Base-by-base conservation (phyloP, 1,140 invertebrate species). In the Polyergus mexicanus region DNA sequence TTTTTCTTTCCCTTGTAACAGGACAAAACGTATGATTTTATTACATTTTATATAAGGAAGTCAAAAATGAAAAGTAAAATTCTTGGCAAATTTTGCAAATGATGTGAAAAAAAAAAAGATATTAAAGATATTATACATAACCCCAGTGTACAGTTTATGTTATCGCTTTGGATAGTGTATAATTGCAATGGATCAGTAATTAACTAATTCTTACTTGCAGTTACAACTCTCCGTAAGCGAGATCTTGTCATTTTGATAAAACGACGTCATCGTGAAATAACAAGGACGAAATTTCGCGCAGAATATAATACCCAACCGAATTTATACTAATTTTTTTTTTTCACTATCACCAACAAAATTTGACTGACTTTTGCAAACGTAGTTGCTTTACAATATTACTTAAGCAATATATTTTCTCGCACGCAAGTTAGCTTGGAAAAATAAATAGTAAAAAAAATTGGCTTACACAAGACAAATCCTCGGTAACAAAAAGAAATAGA, bases 181-280 rank as follows among this genome's bases (percentile, higher is more conserved):
- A 47, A 6, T 58, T 22, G 11, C 19, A 6, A 51, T 4, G 7
- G 28, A 35, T 25, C 13, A 58, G 6, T 13, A 22, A 35, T 74
- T 19, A n/a, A 38, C 32, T 22, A 58, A 84, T 88, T 83, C 90
- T 92, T 91, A 92, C 89, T 86, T 80, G 63, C 41, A 74, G 54
- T 19, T 60, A 47, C 69, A 44, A 81, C n/a, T 47, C 35, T 85
- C 80, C 19, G 58, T n/a, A 4, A 76, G 11, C 56, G 85, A 83
- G 74, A 85, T 63, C 19, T 89, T 60, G 47, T 86, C 78, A 77
- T 85, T 92, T 62, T 90, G 81, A 51, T 86, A 80, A 41, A 92
- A 11, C 44, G 88, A 92, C 62, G 87, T 65, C 90, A 93, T 92
- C 87, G 32, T 87, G 5, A 69, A 78, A 68, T 44, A 32, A 19